Conservation (phyloP, 2,113 vertebrate species). For the Erythrocercus mccallii region DNA sequence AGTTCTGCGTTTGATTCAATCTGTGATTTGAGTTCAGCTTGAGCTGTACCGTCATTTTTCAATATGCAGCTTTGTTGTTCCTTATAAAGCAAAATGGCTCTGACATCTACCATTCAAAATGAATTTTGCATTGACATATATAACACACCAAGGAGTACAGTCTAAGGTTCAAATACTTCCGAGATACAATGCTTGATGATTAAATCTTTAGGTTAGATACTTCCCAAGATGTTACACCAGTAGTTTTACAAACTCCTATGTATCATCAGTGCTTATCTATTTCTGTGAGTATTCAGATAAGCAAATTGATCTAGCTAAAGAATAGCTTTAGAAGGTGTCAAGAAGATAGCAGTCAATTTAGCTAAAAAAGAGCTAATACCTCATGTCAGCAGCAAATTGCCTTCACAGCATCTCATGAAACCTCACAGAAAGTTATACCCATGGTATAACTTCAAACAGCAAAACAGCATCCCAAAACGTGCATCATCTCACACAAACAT, state of each 20-base stretch:
- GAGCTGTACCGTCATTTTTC: background rate
- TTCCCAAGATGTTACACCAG: background rate
- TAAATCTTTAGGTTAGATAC: background rate
- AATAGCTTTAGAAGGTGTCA: background rate
- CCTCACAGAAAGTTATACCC: background rate
- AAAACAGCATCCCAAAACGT: background rate
- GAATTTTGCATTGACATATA: background rate
- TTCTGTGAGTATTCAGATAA: background rate
- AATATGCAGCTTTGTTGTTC: background rate
- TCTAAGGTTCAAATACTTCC: background rate
- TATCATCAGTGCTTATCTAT: background rate
- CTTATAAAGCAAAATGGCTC: background rate
- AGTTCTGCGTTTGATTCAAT: background rate
- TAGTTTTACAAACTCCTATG: background rate
- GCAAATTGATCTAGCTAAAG: background rate
- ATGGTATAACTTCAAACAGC: fast-evolving
- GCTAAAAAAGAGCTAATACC: background rate
- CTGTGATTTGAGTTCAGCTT: background rate
- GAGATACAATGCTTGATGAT: background rate
- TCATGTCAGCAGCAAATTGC: background rate
- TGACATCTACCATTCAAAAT: background rate
- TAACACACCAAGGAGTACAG: background rate
- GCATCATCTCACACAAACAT: background rate
- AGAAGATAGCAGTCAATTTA: background rate
- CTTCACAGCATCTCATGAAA: background rate